A percentile compares a stretch with the other conserved stretches of the same genome.
phyloP scores from a whole-genome alignment of 2,113 vertebrate genomes.

The Osmerus mordax region DNA sequence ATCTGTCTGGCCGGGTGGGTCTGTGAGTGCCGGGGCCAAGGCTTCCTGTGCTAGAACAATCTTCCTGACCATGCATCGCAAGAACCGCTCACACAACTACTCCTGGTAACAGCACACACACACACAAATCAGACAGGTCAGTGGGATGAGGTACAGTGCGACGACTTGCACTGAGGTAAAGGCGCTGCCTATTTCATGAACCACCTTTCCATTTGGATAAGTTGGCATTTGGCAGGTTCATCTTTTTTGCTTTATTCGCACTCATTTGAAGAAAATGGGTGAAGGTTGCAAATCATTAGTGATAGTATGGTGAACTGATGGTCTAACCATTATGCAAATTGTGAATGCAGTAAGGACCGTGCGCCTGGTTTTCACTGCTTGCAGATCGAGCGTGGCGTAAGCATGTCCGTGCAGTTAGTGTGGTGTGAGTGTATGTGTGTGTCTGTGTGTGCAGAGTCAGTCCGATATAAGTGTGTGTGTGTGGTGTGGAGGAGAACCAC shows the following conservation, averaged over 20 bases:
- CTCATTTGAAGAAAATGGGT: not conserved
- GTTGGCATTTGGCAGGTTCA: too few relatives aligned
- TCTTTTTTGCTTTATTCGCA: too few relatives aligned
- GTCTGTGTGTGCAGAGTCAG: not conserved
- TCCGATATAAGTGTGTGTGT: not conserved
- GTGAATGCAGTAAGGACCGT: too few relatives aligned
- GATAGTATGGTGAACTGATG: not conserved
- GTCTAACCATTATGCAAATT: not conserved
- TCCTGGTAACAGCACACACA: not conserved
- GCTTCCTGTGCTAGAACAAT: slow-evolving; percentile 36
- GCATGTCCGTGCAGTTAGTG: too few relatives aligned
- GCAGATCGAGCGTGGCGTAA: too few relatives aligned
- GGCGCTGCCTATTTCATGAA: not conserved
- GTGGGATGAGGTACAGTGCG: not conserved
- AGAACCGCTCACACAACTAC: not conserved
- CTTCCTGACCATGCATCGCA: slow-evolving; percentile 45
- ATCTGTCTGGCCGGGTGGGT: slow-evolving; percentile 49
- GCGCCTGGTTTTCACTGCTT: too few relatives aligned
- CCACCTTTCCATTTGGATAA: not conserved
- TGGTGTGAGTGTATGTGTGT: not conserved
- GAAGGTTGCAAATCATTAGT: not conserved
- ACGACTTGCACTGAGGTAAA: too few relatives aligned
- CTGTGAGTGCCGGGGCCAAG: slow-evolving; percentile 40
- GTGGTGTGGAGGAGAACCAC: slow-evolving; percentile 3
- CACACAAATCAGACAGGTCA: not conserved